Percentiles rank a stretch among this genome's conserved stretches.
Conservation (phyloP, 37 sponge, comb jelly and placozoan genomes). For the Aplysina aerophoba region DNA sequence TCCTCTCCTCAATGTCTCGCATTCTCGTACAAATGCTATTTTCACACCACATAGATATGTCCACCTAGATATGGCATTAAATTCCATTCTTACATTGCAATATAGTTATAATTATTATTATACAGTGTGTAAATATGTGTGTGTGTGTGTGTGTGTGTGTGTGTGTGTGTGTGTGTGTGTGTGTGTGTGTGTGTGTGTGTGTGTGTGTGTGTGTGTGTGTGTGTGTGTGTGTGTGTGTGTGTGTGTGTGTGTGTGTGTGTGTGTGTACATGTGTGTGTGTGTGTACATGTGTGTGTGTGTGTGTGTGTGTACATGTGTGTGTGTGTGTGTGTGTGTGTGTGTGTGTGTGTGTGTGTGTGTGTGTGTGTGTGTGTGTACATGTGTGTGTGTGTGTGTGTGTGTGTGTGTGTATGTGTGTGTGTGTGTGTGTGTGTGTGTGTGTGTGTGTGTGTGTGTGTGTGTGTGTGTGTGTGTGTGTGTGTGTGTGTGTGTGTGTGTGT, state of each 20-base stretch:
- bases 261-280: conserved; percentile 23
- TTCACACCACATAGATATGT: no score
- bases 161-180: conserved; percentile 30
- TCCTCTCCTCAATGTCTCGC: no score
- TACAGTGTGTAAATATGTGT: conserved; percentile 10
- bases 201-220: conserved; percentile 13
- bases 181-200: conserved; percentile 27
- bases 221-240: conserved; percentile 27
- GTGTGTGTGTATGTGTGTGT: conserved; percentile 22
- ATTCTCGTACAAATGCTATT: no score
- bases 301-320: no score
- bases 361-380: conserved; percentile 1
- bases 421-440: conserved; percentile 21
- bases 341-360: no score
- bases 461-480: no score
- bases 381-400: conserved; percentile 25
- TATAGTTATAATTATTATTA: no score
- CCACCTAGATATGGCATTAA: no score
- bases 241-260: conserved; percentile 12
- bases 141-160: conserved; percentile 28
- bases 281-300: conserved; percentile 20
- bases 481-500: no score
- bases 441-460: neutral
- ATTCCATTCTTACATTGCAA: no score
- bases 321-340: no score